Evolutionary conservation across 2,797 vertebrate genomes (phyloP), one percentile per base, ranked within the genome.

Genomic region (Borostomias antarcticus): DNA sequence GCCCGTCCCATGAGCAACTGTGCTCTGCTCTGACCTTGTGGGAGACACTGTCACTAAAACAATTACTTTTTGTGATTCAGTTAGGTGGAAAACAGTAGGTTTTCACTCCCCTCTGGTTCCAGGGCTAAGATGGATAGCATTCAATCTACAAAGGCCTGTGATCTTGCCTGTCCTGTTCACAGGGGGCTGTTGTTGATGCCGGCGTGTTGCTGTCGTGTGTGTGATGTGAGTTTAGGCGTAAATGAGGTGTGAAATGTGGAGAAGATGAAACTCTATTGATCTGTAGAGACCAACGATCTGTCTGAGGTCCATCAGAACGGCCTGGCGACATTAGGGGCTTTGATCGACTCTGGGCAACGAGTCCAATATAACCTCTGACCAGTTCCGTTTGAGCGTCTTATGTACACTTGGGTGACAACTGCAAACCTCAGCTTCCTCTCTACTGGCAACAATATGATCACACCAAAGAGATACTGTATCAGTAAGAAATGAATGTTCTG

Each of bases 341-440:
- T 58, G 33, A 58, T 32, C 52, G 10, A 17, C 17, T 30, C 10
- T 37, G 33, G 11, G 8, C 5, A 10, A 30, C 25, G 32, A 19
- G 33, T 40, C 57, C 35, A 25, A 23, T 37, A 37, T 25, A 58
- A 15, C 57, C 33, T 40, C 11, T 21, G 33, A 17, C 28, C 53
- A 37, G 35, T 37, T 37, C 9, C 37, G 48, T 72, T 48, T 65
- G 66, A 26, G 7, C 13, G 9, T 30, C 25, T 19, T 26, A 8
- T 10, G 23, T 4, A 13, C 10, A 13, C 9, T 26, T 23, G n/a
- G n/a, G n/a, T n/a, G 13, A 23, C 1, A 17, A 40, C 17, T 17
- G 48, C 6, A 35, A 5, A 29, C 47, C 48, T 32, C 61, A 0
- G 3, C 2, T 8, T 4, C 3, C 29, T 25, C 13, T 13, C 15